Evolutionary conservation across 1,140 invertebrate species (phyloP).

Genomic region (Drosophila trapezifrons): DNA sequence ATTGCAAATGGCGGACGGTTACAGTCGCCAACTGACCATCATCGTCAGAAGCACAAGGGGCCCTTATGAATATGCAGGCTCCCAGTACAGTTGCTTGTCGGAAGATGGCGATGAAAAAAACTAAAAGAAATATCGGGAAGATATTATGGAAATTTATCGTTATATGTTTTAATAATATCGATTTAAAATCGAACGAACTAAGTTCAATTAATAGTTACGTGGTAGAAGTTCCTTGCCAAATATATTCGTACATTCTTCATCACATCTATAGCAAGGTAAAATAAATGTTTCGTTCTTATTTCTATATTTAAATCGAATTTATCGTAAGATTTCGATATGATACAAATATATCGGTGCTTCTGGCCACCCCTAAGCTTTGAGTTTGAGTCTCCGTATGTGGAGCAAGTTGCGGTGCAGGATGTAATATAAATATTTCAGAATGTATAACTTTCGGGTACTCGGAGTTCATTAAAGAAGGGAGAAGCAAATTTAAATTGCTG

Average conservation of each 20-base stretch:
- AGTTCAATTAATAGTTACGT: too few species aligned
- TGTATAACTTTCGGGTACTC: constrained; percentile 18
- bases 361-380: neutral
- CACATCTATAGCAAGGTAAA: too few species aligned
- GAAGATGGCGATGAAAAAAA: neutral
- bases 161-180: neutral
- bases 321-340: neutral
- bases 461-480: constrained; percentile 68
- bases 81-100: neutral
- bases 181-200: too few species aligned
- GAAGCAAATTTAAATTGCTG: constrained; percentile 49
- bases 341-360: too few species aligned
- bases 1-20: constrained; percentile 62
- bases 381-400: constrained; percentile 4
- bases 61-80: constrained; percentile 20
- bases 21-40: neutral
- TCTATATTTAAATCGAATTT: neutral
- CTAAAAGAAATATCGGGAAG: neutral
- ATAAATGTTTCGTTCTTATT: neutral
- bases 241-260: too few species aligned
- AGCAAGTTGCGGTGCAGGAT: constrained; percentile 44
- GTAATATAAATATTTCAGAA: constrained; percentile 67
- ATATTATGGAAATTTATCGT: too few species aligned
- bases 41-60: neutral
- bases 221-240: too few species aligned